These are phyloP conservation scores for Mus spicilegus DNA, from an alignment of 2,113 vertebrate species.

Conservation along the genomic window DNA sequence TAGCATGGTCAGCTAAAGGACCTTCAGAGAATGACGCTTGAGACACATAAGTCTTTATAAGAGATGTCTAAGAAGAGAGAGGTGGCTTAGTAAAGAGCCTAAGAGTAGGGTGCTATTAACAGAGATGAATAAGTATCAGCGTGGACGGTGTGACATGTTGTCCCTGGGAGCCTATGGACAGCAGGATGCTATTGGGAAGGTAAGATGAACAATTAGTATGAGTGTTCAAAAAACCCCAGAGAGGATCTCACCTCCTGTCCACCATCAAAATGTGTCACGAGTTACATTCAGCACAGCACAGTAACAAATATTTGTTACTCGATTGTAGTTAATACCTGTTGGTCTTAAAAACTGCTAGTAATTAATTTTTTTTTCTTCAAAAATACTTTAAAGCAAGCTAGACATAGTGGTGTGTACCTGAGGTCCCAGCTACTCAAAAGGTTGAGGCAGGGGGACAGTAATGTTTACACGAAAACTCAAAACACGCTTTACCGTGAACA, in stretches of 20 bases:
- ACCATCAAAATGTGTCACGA: background rate
- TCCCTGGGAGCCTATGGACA: background rate
- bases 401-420: background rate
- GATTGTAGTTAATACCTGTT: background rate
- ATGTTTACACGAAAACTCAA: background rate
- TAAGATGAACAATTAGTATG: background rate
- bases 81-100: background rate
- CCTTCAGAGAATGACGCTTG: background rate
- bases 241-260: background rate
- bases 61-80: background rate
- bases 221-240: background rate
- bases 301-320: background rate
- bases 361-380: background rate
- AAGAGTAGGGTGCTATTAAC: background rate
- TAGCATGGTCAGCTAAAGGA: background rate
- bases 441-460: background rate
- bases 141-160: background rate
- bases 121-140: background rate
- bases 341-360: background rate
- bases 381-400: slow-evolving; percentile 23
- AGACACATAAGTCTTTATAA: background rate
- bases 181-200: background rate
- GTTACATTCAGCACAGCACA: background rate
- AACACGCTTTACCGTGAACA: background rate
- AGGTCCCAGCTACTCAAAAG: background rate